Evolutionary conservation across 2,888 invertebrate species (phyloP).

Genomic region (Eilema griseolum): DNA sequence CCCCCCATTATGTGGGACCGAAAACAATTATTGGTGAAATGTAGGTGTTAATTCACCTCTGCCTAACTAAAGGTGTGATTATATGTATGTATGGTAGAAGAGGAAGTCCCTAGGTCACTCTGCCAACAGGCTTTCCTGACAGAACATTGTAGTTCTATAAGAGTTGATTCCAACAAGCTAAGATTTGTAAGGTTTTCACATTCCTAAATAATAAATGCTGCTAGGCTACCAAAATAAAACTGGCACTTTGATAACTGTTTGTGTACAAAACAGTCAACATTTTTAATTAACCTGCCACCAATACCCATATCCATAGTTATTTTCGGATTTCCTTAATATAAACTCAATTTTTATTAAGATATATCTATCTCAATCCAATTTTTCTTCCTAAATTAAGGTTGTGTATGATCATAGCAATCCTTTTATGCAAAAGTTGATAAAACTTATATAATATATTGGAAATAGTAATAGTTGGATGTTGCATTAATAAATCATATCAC

Average conservation of each 20-base stretch:
- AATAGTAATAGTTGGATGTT: not conserved
- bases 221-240: not conserved
- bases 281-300: slow-evolving; percentile 28
- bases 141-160: not conserved
- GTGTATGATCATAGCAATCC: not conserved
- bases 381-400: not conserved
- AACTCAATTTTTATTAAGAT: not conserved
- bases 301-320: slow-evolving; percentile 6
- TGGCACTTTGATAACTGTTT: not conserved
- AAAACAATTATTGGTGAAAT: no score
- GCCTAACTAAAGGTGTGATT: no score
- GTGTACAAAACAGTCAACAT: slow-evolving; percentile 12
- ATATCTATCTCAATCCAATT: not conserved
- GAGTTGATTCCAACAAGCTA: not conserved
- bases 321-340: not conserved
- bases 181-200: not conserved
- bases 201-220: not conserved
- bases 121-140: not conserved
- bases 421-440: not conserved
- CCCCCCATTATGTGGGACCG: no score
- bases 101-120: not conserved
- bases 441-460: not conserved
- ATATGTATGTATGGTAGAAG: no score
- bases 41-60: no score
- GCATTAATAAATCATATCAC: not conserved